Evolutionary conservation across 1,140 invertebrate genomes (phyloP).

Genomic region (Coenobita brevimanus): DNA sequence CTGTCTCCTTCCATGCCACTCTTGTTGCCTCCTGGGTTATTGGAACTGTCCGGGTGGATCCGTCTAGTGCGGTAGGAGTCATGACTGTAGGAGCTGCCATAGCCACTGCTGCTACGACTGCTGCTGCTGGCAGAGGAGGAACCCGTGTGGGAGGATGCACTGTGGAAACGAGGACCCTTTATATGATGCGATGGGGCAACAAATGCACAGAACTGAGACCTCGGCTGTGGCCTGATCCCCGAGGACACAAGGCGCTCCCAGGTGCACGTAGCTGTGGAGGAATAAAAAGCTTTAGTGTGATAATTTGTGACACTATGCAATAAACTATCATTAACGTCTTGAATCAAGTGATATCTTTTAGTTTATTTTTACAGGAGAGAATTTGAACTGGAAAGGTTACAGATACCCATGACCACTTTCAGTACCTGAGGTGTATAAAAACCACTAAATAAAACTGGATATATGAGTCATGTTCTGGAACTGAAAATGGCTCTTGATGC

Average conservation of each 20-base stretch:
- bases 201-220: slow-evolving; percentile 77
- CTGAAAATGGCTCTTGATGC: too few relatives aligned
- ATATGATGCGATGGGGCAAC: slow-evolving; percentile 69
- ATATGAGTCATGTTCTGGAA: too few relatives aligned
- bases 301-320: too few relatives aligned
- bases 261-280: slow-evolving; percentile 80
- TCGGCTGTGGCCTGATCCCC: slow-evolving; percentile 82
- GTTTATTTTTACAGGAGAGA: too few relatives aligned
- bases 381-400: too few relatives aligned
- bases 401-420: too few relatives aligned
- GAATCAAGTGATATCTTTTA: too few relatives aligned
- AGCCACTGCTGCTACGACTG: slow-evolving; percentile 62
- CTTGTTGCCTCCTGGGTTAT: slow-evolving; percentile 57
- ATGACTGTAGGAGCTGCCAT: slow-evolving; percentile 54
- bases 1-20: slow-evolving; percentile 69
- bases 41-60: slow-evolving; percentile 41
- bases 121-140: slow-evolving; percentile 70
- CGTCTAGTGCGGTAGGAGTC: slow-evolving; percentile 51
- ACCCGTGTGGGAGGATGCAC: slow-evolving; percentile 69
- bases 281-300: neutral
- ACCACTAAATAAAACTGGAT: too few relatives aligned
- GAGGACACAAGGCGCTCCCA: slow-evolving; percentile 84
- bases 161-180: slow-evolving; percentile 71
- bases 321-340: too few relatives aligned
- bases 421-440: too few relatives aligned